Percentiles rank a stretch among this genome's conserved stretches.
phyloP scores from a whole-genome alignment of 2,797 vertebrate genomes.

The Periparus ater region DNA sequence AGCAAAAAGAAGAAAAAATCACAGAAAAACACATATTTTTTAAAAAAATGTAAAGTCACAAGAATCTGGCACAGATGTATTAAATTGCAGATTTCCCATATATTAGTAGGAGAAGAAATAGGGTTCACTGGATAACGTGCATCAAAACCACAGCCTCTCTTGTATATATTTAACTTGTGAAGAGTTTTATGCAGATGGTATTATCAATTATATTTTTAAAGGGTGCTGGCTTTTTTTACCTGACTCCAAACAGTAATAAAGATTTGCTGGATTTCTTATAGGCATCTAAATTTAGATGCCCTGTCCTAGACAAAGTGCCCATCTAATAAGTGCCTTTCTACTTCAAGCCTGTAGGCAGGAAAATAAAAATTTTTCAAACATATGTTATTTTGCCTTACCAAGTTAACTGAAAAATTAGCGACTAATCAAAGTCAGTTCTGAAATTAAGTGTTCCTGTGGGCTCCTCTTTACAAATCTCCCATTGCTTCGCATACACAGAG shows the following conservation, averaged over 20 bases:
- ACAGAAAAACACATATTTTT: neutral
- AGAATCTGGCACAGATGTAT: neutral
- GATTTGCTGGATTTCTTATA: neutral
- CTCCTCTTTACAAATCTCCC: slow-evolving; percentile 9
- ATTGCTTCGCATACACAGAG: neutral
- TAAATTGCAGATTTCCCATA: neutral
- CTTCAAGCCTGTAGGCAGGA: neutral
- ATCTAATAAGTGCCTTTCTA: neutral
- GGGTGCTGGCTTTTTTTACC: neutral
- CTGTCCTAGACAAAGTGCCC: neutral
- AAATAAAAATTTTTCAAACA: neutral
- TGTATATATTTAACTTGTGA: neutral
- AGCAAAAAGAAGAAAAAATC: neutral
- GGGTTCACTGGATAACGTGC: neutral
- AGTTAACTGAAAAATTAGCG: slow-evolving; percentile 35
- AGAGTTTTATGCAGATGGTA: neutral
- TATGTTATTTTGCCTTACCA: neutral
- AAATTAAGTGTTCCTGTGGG: slow-evolving; percentile 36
- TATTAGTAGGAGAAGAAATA: neutral
- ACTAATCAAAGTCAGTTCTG: neutral
- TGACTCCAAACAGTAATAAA: neutral
- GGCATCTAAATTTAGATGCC: neutral
- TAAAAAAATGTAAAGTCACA: neutral
- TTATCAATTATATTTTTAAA: neutral
- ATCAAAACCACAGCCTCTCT: neutral